Evolutionary conservation across 2,888 invertebrate species (phyloP).

Genomic region (Drosophila helvetica): DNA sequence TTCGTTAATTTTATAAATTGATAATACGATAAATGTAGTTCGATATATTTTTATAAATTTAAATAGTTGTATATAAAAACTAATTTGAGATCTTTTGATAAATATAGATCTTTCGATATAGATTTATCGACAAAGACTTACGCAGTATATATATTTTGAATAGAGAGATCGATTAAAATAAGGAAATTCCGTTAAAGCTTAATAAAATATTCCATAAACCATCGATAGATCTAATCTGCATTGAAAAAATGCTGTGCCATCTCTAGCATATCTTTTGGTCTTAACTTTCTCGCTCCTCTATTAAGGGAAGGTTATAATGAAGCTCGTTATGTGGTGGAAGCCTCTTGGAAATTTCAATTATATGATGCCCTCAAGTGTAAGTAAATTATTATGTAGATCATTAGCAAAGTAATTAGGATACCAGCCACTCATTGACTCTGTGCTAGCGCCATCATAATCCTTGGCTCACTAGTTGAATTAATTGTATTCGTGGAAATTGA

Average conservation of each 20-base stretch:
- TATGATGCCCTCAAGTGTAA: slow-evolving; percentile 55
- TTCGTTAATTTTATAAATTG: too few relatives aligned
- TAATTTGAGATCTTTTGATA: too few relatives aligned
- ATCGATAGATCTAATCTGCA: too few relatives aligned
- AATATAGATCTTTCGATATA: too few relatives aligned
- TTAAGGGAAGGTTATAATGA: slow-evolving; percentile 25
- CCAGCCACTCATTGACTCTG: slow-evolving; percentile 1
- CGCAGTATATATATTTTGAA: too few relatives aligned
- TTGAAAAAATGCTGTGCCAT: background rate
- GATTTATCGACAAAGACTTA: too few relatives aligned
- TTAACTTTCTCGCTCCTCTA: background rate
- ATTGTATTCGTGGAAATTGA: slow-evolving; percentile 68
- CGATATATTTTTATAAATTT: too few relatives aligned
- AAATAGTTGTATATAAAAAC: too few relatives aligned
- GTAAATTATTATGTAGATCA: slow-evolving; percentile 73
- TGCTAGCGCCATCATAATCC: slow-evolving; percentile 14
- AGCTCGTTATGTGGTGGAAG: slow-evolving; percentile 20
- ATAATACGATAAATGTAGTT: too few relatives aligned
- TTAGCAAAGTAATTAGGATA: slow-evolving; percentile 66
- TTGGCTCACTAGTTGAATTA: slow-evolving; percentile 56
- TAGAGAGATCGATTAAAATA: too few relatives aligned
- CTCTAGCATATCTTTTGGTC: background rate
- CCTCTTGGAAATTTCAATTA: slow-evolving; percentile 50
- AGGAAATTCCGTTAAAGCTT: too few relatives aligned
- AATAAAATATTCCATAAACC: background rate